A percentile compares a stretch with the other conserved stretches of the same genome.
phyloP scores from a whole-genome alignment of 1,140 invertebrate genomes.

The Tetramorium alpestre region DNA sequence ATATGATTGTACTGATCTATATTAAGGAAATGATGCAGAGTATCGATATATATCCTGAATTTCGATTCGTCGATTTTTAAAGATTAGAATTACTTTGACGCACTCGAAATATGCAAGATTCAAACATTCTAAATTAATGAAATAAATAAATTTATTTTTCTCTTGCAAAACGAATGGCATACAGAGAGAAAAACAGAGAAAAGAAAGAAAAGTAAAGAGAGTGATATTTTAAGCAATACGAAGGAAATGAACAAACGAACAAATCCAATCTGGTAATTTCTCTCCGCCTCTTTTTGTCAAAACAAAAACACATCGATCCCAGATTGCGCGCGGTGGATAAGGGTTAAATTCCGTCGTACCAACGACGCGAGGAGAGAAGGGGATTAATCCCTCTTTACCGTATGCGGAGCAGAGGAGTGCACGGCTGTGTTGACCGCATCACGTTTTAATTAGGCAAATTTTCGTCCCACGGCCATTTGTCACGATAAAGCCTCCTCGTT shows the following conservation, averaged over 20 bases:
- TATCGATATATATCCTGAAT: not conserved
- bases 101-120: not conserved
- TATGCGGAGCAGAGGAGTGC: not conserved
- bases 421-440: conserved; percentile 38
- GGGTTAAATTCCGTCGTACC: conserved; percentile 45
- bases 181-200: not conserved
- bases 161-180: not conserved
- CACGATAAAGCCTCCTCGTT: conserved; percentile 52
- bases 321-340: conserved; percentile 15
- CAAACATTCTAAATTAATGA: not conserved
- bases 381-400: not conserved
- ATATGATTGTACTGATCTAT: not conserved
- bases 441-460: conserved; percentile 60
- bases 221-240: conserved; percentile 19
- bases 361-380: not conserved
- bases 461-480: conserved; percentile 53
- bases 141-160: not conserved
- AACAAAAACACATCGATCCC: conserved; percentile 31
- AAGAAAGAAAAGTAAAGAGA: not conserved
- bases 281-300: not conserved
- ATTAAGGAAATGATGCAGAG: not conserved
- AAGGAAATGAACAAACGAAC: conserved; percentile 22
- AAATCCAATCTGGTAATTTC: conserved; percentile 46
- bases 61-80: not conserved
- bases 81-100: not conserved